These are phyloP conservation scores for Nycteola revayana DNA, from an alignment of 2,888 invertebrate genomes.

Conservation along the genomic window DNA sequence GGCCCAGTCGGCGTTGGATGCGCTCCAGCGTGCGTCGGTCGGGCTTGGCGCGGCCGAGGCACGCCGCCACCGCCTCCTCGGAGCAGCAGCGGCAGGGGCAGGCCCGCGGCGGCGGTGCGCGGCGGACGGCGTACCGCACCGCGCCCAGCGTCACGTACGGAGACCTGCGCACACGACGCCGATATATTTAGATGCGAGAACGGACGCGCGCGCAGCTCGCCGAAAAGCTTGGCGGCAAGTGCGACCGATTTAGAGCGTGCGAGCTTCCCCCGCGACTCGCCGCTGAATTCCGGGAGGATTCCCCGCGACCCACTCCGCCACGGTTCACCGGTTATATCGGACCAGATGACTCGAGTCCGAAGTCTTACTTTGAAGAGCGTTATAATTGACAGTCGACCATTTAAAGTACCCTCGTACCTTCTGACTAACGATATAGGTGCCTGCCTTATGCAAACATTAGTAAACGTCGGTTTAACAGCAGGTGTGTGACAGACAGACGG, in stretches of 20 bases:
- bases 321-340: conserved; percentile 59
- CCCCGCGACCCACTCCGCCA: conserved; percentile 71
- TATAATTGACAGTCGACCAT: conserved; percentile 34
- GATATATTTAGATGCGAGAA: conserved; percentile 43
- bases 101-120: conserved; percentile 83
- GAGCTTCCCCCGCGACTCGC: conserved; percentile 66
- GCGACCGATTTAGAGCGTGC: conserved; percentile 73
- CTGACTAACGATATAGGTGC: conserved; percentile 36
- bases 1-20: conserved; percentile 89
- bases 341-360: conserved; percentile 55
- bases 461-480: conserved; percentile 48
- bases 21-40: conserved; percentile 90
- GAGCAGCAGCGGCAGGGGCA: conserved; percentile 81
- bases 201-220: conserved; percentile 57
- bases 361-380: conserved; percentile 44
- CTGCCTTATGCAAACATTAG: conserved; percentile 41
- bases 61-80: conserved; percentile 79
- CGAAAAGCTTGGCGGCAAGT: conserved; percentile 70
- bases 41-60: conserved; percentile 76
- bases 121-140: conserved; percentile 86
- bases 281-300: conserved; percentile 76
- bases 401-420: conserved; percentile 29
- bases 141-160: conserved; percentile 86
- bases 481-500: conserved; percentile 75
- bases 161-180: conserved; percentile 66